phyloP scores from a whole-genome alignment of 2,797 vertebrate genomes.

The Margarornis squamiger region DNA sequence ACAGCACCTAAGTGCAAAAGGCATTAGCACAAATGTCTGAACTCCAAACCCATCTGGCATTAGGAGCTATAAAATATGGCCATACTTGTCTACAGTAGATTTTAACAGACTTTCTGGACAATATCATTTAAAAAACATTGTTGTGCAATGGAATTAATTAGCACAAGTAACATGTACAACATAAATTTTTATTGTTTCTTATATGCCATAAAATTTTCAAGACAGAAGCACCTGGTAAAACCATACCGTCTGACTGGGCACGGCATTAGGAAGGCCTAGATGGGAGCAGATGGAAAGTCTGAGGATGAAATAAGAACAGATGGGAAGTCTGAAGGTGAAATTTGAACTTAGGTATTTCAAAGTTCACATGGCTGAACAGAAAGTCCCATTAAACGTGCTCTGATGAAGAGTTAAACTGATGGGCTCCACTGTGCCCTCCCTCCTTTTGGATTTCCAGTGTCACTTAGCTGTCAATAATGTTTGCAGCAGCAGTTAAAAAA shows the following conservation, averaged over 20 bases:
- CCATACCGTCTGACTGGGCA: constrained; percentile 35
- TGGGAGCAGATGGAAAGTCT: constrained; percentile 75
- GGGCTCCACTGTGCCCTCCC: not conserved
- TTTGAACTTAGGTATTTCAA: constrained; percentile 68
- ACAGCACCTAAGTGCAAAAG: constrained; percentile 55
- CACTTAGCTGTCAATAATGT: not conserved
- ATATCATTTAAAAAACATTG: constrained; percentile 51
- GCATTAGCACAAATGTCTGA: constrained; percentile 52
- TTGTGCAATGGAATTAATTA: constrained; percentile 71
- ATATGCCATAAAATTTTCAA: constrained; percentile 70
- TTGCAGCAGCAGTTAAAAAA: constrained; percentile 9
- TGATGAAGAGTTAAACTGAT: constrained; percentile 45
- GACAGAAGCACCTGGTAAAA: constrained; percentile 71
- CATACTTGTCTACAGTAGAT: not conserved
- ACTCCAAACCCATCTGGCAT: constrained; percentile 47
- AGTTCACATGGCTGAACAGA: constrained; percentile 54
- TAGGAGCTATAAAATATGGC: constrained; percentile 48
- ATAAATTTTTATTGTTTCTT: constrained; percentile 69
- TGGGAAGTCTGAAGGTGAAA: constrained; percentile 70
- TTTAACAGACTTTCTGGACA: constrained; percentile 69
- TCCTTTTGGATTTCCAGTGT: not conserved
- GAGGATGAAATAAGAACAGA: constrained; percentile 71
- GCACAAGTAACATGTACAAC: constrained; percentile 54
- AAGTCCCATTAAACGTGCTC: constrained; percentile 29
- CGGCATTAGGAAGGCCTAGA: constrained; percentile 57